Conservation (phyloP, 2,888 invertebrate genomes). For the Pheosia tremula region DNA sequence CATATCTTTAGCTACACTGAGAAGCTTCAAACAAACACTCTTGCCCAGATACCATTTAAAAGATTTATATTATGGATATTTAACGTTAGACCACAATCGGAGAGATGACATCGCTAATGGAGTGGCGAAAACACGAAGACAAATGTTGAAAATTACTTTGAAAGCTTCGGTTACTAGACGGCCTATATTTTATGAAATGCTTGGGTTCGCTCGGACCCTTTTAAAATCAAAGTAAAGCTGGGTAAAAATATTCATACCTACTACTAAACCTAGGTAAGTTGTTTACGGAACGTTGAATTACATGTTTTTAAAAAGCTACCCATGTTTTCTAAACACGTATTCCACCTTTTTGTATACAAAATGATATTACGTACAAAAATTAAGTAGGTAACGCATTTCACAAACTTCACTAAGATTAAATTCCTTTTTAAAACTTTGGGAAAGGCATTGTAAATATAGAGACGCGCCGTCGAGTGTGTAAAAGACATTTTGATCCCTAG, state of each 20-base stretch:
- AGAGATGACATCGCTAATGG: constrained; percentile 37
- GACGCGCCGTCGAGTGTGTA: constrained; percentile 20
- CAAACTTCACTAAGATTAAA: too few relatives aligned
- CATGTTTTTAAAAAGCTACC: too few relatives aligned
- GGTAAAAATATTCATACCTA: constrained; percentile 10
- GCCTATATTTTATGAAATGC: constrained; percentile 13
- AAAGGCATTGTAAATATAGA: constrained; percentile 18
- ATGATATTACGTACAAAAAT: too few relatives aligned
- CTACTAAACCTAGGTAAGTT: too few relatives aligned
- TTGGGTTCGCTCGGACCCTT: constrained; percentile 4
- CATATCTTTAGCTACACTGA: not conserved
- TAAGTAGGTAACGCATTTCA: too few relatives aligned
- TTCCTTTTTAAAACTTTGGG: too few relatives aligned
- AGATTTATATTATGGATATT: constrained; percentile 36
- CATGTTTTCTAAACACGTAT: too few relatives aligned
- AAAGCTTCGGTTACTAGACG: constrained; percentile 17
- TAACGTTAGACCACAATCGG: constrained; percentile 27
- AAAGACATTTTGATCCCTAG: constrained; percentile 36
- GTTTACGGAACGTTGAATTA: too few relatives aligned
- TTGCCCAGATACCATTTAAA: not conserved
- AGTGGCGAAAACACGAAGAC: constrained; percentile 25
- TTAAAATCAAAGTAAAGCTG: not conserved
- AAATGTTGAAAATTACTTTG: constrained; percentile 30
- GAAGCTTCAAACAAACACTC: not conserved
- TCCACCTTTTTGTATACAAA: too few relatives aligned